Evolutionary conservation across 1,140 invertebrate genomes (phyloP), one percentile per base, ranked within the genome.

Genomic region (Drosophila busckii): DNA sequence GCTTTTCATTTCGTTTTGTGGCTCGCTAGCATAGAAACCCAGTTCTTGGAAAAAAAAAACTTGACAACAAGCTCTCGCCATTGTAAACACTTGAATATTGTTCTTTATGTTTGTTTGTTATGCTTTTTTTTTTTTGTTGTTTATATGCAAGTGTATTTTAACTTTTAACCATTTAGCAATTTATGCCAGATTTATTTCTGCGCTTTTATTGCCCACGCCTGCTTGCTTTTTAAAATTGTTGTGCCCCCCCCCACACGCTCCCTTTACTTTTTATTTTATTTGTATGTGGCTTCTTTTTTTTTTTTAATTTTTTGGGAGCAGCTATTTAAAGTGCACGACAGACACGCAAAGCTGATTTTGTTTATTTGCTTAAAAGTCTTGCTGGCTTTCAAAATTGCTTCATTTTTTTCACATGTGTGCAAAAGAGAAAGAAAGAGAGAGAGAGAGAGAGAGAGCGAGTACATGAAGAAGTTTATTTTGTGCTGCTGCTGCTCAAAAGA

Each of bases 111-210:
- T 17, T 46, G 5, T 12, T 35, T 17, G 9, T 29, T 29, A 15
- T 35, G 2, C 20, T 25, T 26, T 35, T 26, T 26, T 26, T 16
- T 12, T 26, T 8, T 25, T 6, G 2, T 16, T 12, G 9, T 17
- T 26, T 6, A 17, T 19, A n/a, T 29, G 10, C n/a, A n/a, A n/a
- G n/a, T n/a, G 9, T 34, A 26, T 10, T 13, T 38, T 13, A 37
- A 38, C 34, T 55, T 55, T n/a, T n/a, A n/a, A n/a, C n/a, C n/a
- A 48, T 55, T 55, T 48, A 55, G 53, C 32, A 55, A 55, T 55
- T 55, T 48, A 22, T 38, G 53, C 5, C 42, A 23, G 25, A 48
- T 31, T 55, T 42, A 42, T 28, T 17, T 16, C 35, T 38, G n/a
- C 44, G 29, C 19, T 58, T 42, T 37, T 31, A 28, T 40, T 42